A percentile compares a stretch with the other conserved stretches of the same genome.
Conservation (phyloP, 2,888 invertebrate genomes). For the Pseudococcus viburni region DNA sequence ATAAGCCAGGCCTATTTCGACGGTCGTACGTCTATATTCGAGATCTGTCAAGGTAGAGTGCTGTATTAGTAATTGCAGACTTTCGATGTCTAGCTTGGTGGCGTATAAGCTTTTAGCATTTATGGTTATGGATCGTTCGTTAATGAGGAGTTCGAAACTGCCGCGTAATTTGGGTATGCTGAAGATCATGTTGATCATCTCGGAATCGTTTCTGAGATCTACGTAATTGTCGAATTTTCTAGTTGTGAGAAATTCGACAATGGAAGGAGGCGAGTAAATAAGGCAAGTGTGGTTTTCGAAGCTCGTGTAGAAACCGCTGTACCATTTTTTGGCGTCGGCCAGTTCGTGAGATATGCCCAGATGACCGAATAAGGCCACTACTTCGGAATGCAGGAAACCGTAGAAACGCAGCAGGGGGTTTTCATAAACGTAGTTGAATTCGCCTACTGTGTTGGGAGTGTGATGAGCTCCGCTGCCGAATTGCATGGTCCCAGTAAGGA, state of each 20-base stretch:
- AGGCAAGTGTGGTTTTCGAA: background rate
- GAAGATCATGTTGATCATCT: background rate
- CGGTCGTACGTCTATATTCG: background rate
- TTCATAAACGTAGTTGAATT: background rate
- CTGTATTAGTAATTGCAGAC: background rate
- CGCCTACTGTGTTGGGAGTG: background rate
- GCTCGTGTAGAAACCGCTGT: background rate
- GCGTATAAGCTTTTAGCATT: background rate
- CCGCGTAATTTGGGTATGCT: background rate
- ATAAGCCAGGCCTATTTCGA: background rate
- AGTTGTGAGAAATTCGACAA: background rate
- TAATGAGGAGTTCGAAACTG: background rate
- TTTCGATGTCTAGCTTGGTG: background rate
- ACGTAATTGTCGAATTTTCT: background rate
- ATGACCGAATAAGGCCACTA: background rate
- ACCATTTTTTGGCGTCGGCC: background rate
- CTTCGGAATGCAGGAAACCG: conserved; percentile 15
- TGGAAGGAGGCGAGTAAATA: background rate
- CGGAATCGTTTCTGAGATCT: background rate
- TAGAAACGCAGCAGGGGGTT: background rate
- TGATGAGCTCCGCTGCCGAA: background rate
- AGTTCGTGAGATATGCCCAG: background rate
- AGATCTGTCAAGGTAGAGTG: background rate
- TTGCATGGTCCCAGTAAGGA: background rate
- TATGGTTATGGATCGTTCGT: background rate